These are phyloP conservation scores for Phortica magna DNA, from an alignment of 2,888 invertebrate genomes.

Conservation along the genomic window DNA sequence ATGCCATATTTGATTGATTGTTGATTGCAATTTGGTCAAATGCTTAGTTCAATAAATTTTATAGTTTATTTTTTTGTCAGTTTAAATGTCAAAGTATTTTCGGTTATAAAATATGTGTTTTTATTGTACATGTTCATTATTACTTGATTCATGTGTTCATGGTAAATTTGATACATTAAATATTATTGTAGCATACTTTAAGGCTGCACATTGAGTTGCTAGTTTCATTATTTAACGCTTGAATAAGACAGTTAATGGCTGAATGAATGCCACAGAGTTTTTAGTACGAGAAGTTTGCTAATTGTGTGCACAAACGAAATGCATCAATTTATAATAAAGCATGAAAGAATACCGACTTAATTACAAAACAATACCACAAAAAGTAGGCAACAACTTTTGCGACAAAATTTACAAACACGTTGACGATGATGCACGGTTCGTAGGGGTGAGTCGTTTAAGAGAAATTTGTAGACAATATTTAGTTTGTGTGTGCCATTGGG, in stretches of 20 bases:
- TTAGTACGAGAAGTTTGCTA: background rate
- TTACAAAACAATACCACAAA: constrained; percentile 50
- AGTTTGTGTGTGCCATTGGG: background rate
- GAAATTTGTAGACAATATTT: background rate
- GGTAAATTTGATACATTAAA: too few relatives aligned
- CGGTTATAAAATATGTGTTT: background rate
- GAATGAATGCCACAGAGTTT: background rate
- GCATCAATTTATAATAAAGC: constrained; percentile 40
- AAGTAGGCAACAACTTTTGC: constrained; percentile 17
- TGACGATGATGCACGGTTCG: constrained; percentile 8
- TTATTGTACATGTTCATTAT: too few relatives aligned
- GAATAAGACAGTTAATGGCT: background rate
- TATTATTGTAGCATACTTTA: background rate
- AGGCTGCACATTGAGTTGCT: background rate
- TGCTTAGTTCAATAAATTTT: background rate
- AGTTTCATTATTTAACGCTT: background rate
- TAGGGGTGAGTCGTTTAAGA: background rate
- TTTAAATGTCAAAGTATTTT: background rate
- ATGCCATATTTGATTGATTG: background rate
- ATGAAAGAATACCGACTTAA: constrained; percentile 43
- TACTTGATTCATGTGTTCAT: too few relatives aligned
- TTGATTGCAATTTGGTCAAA: background rate
- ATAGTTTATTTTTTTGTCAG: background rate
- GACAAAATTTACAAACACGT: constrained; percentile 20
- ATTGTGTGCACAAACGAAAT: constrained; percentile 10